These are phyloP conservation scores for Thymelicus sylvestris DNA, from an alignment of 2,888 invertebrate species.

Conservation along the genomic window DNA sequence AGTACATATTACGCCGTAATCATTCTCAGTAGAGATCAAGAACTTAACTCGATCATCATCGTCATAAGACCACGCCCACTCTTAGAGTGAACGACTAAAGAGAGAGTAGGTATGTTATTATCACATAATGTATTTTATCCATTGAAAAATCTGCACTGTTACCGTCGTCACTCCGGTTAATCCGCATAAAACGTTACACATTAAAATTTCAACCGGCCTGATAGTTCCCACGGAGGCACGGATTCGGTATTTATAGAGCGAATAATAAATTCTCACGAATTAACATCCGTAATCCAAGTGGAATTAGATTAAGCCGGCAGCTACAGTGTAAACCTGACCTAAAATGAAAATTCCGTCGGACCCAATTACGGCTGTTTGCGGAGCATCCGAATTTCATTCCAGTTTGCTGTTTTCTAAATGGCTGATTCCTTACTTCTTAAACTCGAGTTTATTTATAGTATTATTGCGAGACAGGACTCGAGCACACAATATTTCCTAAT, in stretches of 20 bases:
- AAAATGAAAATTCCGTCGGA: conserved; percentile 55
- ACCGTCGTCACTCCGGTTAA: neutral
- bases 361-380: conserved; percentile 65
- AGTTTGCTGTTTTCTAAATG: conserved; percentile 35
- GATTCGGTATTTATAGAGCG: conserved; percentile 28
- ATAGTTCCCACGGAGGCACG: conserved; percentile 28
- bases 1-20: too few relatives aligned
- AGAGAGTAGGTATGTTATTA: too few relatives aligned
- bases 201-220: conserved; percentile 21
- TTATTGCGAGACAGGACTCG: too few relatives aligned
- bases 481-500: too few relatives aligned
- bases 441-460: neutral
- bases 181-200: conserved; percentile 12
- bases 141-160: conserved; percentile 16
- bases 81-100: too few relatives aligned
- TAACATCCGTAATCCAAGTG: conserved; percentile 35
- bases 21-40: too few relatives aligned
- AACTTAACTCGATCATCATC: too few relatives aligned
- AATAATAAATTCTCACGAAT: conserved; percentile 32
- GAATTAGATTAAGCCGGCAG: conserved; percentile 59
- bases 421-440: neutral
- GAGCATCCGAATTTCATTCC: conserved; percentile 64
- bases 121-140: too few relatives aligned
- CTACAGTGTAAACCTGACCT: conserved; percentile 53
- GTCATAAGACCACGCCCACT: too few relatives aligned